Evolutionary conservation across 2,888 invertebrate genomes (phyloP).

Genomic region (Andrena praecox): DNA sequence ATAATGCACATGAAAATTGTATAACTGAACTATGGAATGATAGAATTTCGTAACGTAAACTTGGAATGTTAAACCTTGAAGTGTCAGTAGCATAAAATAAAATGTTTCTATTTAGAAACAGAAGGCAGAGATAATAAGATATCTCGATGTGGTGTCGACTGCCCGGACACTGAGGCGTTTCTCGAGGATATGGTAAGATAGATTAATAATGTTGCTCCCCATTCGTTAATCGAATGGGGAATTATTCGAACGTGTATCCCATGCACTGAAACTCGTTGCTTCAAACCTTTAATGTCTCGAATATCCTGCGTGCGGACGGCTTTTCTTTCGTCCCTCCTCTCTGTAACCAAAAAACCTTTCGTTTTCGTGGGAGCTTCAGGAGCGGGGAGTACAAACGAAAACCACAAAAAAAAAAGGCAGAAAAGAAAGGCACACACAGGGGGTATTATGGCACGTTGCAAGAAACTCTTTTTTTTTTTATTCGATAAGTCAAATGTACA

Average conservation of each 20-base stretch:
- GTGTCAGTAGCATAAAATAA: not conserved
- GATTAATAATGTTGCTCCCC: slow-evolving; percentile 43
- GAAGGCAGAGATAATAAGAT: slow-evolving; percentile 6
- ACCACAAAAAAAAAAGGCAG: slow-evolving; percentile 38
- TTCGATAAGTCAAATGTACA: slow-evolving; percentile 51
- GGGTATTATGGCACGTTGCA: slow-evolving; percentile 56
- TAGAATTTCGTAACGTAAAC: slow-evolving; percentile 1
- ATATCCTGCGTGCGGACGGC: slow-evolving; percentile 82
- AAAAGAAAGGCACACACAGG: slow-evolving; percentile 45
- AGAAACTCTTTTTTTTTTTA: slow-evolving; percentile 64
- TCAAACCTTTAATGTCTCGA: slow-evolving; percentile 84
- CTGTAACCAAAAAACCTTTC: slow-evolving; percentile 77
- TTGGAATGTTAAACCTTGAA: slow-evolving; percentile 8
- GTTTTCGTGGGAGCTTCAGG: slow-evolving; percentile 58
- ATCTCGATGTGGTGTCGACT: slow-evolving; percentile 44
- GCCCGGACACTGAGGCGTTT: slow-evolving; percentile 39
- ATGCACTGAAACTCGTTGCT: slow-evolving; percentile 77
- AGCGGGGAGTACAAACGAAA: slow-evolving; percentile 44
- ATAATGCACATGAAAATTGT: not conserved
- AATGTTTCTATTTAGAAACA: not conserved
- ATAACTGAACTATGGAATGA: not conserved
- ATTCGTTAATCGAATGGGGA: slow-evolving; percentile 45
- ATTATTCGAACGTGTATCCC: slow-evolving; percentile 62
- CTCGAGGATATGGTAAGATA: slow-evolving; percentile 40
- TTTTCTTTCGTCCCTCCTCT: slow-evolving; percentile 80